Evolutionary conservation across 2,113 vertebrate genomes (phyloP).

Genomic region (Pseudorectes ferrugineus): DNA sequence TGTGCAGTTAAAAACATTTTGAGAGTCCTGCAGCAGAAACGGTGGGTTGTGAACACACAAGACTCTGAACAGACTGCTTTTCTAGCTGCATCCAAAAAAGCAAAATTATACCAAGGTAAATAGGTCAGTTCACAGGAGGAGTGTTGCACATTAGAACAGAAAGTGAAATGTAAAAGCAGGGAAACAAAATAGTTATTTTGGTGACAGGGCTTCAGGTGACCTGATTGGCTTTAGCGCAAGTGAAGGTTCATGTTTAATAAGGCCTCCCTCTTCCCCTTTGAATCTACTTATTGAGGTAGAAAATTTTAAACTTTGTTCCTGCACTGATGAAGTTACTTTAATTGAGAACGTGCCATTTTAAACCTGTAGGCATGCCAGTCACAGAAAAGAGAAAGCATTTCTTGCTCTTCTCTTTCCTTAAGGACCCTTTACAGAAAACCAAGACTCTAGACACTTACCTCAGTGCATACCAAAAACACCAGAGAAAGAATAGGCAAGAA

Average conservation of each 20-base stretch:
- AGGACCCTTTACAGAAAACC: neutral
- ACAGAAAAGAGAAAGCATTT: neutral
- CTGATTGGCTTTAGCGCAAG: slow-evolving; percentile 5
- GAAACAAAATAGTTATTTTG: neutral
- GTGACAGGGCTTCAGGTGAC: slow-evolving; percentile 3
- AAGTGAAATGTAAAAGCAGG: neutral
- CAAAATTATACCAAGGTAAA: neutral
- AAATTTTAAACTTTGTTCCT: neutral
- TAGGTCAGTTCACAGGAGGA: slow-evolving; percentile 15
- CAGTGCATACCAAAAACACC: neutral
- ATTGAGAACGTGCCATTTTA: neutral
- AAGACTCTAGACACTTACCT: neutral
- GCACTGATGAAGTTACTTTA: slow-evolving; percentile 1
- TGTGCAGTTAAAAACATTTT: neutral
- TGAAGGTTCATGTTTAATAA: neutral
- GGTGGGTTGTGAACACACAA: neutral
- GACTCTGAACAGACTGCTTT: neutral
- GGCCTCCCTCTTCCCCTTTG: neutral
- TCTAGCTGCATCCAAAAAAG: neutral
- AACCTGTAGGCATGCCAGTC: neutral
- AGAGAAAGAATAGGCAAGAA: neutral
- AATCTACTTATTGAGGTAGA: slow-evolving; percentile 11
- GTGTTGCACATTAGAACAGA: neutral
- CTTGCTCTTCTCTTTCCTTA: neutral
- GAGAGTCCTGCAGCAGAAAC: neutral